phyloP scores from a whole-genome alignment of 2,797 vertebrate species.

The Gambusia yucatana region DNA sequence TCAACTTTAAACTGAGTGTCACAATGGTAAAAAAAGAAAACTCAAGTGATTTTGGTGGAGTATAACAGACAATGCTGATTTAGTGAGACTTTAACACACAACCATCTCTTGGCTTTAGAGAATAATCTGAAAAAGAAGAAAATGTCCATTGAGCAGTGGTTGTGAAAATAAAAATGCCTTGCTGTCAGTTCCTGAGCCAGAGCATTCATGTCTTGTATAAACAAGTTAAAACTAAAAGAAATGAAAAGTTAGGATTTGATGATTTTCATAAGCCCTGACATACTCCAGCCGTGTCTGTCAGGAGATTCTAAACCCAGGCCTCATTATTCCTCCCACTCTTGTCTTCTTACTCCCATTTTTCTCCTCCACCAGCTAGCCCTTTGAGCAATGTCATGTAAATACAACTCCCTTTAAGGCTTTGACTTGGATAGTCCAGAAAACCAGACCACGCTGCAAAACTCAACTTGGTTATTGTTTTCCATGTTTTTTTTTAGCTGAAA shows the following conservation, averaged over 20 bases:
- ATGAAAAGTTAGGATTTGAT: constrained; percentile 18
- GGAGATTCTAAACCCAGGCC: constrained; percentile 30
- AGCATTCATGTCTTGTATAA: not conserved
- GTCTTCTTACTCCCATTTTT: constrained; percentile 27
- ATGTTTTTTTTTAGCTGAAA: not conserved
- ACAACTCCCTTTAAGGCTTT: constrained; percentile 52
- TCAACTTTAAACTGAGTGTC: not conserved
- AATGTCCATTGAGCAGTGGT: not conserved
- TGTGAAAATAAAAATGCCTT: not conserved
- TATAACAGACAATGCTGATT: not conserved
- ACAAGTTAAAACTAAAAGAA: constrained; percentile 19
- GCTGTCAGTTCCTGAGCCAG: not conserved
- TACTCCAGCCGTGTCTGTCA: constrained; percentile 41
- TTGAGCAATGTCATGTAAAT: constrained; percentile 50
- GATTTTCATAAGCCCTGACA: constrained; percentile 34
- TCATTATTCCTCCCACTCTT: constrained; percentile 41
- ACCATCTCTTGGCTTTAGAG: not conserved
- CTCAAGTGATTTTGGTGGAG: not conserved
- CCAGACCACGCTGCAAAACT: constrained; percentile 19
- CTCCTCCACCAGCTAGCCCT: constrained; percentile 27
- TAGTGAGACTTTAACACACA: not conserved
- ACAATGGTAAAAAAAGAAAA: not conserved
- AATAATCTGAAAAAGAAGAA: not conserved
- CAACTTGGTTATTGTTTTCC: not conserved
- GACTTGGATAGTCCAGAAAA: constrained; percentile 33